Evolutionary conservation across 2,113 vertebrate genomes (phyloP).

Genomic region (Phasianus colchicus): DNA sequence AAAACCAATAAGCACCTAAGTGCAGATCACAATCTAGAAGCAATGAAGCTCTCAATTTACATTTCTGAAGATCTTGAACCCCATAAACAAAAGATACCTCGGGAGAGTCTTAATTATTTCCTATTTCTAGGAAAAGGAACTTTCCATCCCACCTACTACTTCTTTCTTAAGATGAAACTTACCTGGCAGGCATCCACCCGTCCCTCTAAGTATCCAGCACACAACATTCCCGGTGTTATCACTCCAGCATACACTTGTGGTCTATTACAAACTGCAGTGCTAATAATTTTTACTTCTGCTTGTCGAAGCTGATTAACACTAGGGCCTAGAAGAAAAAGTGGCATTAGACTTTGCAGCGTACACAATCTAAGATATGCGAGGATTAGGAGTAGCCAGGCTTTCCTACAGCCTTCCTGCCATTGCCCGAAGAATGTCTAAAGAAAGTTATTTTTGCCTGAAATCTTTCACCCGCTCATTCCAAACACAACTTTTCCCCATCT

Average conservation of each 20-base stretch:
- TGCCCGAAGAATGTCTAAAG: background rate
- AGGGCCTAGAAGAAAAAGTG: conserved; percentile 62
- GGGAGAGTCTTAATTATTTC: background rate
- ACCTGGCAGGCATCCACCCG: conserved; percentile 94
- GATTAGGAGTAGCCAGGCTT: background rate
- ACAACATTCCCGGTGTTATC: conserved; percentile 88
- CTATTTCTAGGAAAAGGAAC: background rate
- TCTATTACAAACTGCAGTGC: conserved; percentile 82
- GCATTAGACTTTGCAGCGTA: background rate
- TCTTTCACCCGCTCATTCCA: background rate
- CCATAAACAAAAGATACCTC: background rate
- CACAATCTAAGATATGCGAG: background rate
- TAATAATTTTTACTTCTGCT: conserved; percentile 90
- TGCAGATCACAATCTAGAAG: background rate
- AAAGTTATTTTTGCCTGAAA: background rate
- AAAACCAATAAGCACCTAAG: background rate
- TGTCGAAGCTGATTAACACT: conserved; percentile 86
- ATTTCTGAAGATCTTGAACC: background rate
- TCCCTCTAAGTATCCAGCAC: conserved; percentile 88
- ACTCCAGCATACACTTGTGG: conserved; percentile 67
- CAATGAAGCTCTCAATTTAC: background rate
- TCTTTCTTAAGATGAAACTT: background rate
- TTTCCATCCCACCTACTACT: background rate
- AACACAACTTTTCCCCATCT: background rate
- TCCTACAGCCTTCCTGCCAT: background rate